Conservation (phyloP, 1,140 invertebrate genomes). For the Caerostris darwini region DNA sequence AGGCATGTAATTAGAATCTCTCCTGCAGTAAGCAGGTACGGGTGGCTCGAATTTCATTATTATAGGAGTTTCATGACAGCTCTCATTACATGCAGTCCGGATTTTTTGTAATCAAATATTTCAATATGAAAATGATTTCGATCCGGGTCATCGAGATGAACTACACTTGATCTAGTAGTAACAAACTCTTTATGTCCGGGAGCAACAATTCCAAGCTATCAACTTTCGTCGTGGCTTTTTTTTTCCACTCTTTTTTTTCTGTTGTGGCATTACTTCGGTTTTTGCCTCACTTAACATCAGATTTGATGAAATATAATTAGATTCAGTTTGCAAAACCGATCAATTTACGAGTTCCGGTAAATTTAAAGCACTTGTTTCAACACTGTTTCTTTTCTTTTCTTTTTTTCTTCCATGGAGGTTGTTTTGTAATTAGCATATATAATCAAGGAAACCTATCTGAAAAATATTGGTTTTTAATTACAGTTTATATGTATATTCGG, state of each 20-base stretch:
- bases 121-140: not conserved
- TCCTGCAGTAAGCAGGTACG: not conserved
- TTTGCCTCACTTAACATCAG: not conserved
- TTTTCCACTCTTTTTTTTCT: not conserved
- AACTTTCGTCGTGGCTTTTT: not conserved
- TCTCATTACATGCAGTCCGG: not conserved
- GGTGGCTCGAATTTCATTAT: not conserved
- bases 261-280: not conserved
- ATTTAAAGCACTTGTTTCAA: not conserved
- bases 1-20: slow-evolving; percentile 11
- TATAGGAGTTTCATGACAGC: not conserved
- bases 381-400: no score
- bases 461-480: no score
- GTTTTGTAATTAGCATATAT: no score
- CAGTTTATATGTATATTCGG: no score
- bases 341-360: not conserved
- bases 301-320: not conserved
- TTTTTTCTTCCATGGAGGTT: no score
- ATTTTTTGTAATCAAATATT: not conserved
- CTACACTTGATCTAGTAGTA: not conserved
- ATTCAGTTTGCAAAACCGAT: not conserved
- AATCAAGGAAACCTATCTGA: no score
- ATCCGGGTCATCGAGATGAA: not conserved
- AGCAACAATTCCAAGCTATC: not conserved
- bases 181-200: not conserved